Base-by-base conservation (phyloP, 2,797 vertebrate species). In the Leuciscus waleckii region DNA sequence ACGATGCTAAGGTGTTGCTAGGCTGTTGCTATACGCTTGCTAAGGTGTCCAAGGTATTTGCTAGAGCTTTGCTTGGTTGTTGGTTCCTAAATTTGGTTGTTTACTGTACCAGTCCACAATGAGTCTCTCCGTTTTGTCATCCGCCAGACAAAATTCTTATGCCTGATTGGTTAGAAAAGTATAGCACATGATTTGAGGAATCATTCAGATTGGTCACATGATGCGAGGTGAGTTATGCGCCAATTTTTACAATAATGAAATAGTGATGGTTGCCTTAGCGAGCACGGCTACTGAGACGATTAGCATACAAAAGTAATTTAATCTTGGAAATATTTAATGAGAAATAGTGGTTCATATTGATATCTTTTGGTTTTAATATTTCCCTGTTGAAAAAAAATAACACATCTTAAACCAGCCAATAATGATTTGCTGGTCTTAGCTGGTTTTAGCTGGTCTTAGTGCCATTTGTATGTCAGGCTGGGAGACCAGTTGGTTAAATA, bases 101-200 rank as follows among this genome's bases (percentile, higher is more conserved):
- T 68, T 67, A 17, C 11, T 10, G 23, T 32, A 54, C 23, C 21
- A 8, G 19, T 32, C 13, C 21, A 21, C 21, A 7, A 85, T 74
- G 71, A 75, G 69, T 10, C 10, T 56, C 75, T 39, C 70, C 1
- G 26, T 79, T 29, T 32, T 32, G 1, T 32, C 29, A 73, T 82
- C 86, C 0, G 5, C 17, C 6, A 56, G 51, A 79, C 79, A 58
- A 75, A 82, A 61, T 68, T 43, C 16, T 74, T 69, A 49, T 26
- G 16, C 11, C 21, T 58, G 35, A 58, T 19, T 61, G 35, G 23
- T 39, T 61, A 26, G 37, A 77, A 77, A 77, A 39, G 35, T 69
- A 23, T 65, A 14, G 21, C 21, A 16, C 10, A 26, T 61, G 0
- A 61, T 77, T 39, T 61, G 75, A 77, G 35, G 1, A 58, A 77